Base-by-base conservation (phyloP, 2,113 vertebrate species). In the Empidonax traillii region DNA sequence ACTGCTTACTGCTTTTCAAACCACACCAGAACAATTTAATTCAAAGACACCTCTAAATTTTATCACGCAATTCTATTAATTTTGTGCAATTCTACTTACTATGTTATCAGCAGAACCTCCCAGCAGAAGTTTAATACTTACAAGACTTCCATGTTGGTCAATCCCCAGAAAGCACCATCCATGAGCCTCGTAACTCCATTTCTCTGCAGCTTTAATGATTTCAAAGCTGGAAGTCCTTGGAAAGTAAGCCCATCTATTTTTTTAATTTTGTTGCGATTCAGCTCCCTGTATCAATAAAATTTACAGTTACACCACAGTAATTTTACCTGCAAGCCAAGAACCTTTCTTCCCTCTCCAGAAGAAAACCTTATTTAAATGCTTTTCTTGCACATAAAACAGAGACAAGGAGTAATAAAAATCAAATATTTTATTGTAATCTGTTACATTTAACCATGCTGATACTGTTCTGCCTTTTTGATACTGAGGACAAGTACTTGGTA, bases 141-240 rank as follows among this genome's bases (percentile, higher is more conserved):
- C 99, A 99, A 97, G 69, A 99, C 93, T 98, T 99, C 99, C 98
- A 99, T 99, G 97, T 97, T 99, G 98, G 98, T 98, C 87, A 99
- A 98, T 35, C 99, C 99, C 99, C 99, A 99, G 94, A 99, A 99
- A 37, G 99, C 99, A 6, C 99, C 99, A 68, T 99, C 99, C 99
- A 99, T 99, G 75, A 99, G 98, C 63, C 98, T 98, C 3, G 87
- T 97, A 56, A 99, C 97, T 39, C 98, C 98, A 37, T 99, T 99
- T 83, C 98, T 98, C 97, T 99, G 99, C 94, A 99, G 98, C 93
- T 98, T 99, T 85, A 99, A 96, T 46, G 98, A 99, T 84, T 98
- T 99, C 43, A 99, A 98, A 44, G 98, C 97, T 52, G 98, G 97
- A 58, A 99, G 98, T 14, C 99, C 99, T 87, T 99, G 99, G 97